phyloP scores from a whole-genome alignment of 35 echinoderm and acorn worm genomes.

The Heliocidaris erythrogramma region DNA sequence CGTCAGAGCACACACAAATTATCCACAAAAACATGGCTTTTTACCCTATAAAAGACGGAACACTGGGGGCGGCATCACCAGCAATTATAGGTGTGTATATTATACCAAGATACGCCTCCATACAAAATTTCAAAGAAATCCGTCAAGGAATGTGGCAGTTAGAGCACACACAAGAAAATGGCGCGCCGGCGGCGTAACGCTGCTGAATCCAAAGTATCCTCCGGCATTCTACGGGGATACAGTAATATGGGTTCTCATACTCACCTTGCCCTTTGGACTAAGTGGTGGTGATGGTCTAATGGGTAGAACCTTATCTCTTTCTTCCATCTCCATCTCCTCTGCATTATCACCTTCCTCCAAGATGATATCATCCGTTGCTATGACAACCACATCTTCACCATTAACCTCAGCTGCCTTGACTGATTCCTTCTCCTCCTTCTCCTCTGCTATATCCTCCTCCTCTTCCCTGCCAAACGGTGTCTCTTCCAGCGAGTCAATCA shows the following conservation, averaged over 20 bases:
- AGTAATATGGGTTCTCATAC: not conserved
- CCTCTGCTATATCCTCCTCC: not conserved
- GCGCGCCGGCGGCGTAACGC: too few species aligned
- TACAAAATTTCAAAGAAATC: too few species aligned
- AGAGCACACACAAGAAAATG: too few species aligned
- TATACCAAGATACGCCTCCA: too few species aligned
- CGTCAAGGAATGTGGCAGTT: too few species aligned
- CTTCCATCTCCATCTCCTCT: constrained; percentile 28
- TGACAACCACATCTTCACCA: constrained; percentile 17
- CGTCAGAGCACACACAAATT: too few species aligned
- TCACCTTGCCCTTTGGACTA: constrained; percentile 30
- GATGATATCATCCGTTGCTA: constrained; percentile 34
- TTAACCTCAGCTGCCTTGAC: not conserved
- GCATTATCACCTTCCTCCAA: constrained; percentile 28
- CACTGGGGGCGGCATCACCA: too few species aligned
- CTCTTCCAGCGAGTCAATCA: constrained; percentile 13
- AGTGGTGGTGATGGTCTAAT: constrained; percentile 23
- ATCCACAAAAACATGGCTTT: too few species aligned
- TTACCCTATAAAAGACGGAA: too few species aligned
- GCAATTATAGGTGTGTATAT: too few species aligned
- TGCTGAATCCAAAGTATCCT: too few species aligned
- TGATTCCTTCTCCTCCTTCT: not conserved
- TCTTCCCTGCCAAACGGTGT: not conserved
- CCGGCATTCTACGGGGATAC: too few species aligned
- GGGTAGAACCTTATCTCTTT: constrained; percentile 34